Evolutionary conservation across 2,888 invertebrate species (phyloP).

Genomic region (Strigamia transsilvanica): DNA sequence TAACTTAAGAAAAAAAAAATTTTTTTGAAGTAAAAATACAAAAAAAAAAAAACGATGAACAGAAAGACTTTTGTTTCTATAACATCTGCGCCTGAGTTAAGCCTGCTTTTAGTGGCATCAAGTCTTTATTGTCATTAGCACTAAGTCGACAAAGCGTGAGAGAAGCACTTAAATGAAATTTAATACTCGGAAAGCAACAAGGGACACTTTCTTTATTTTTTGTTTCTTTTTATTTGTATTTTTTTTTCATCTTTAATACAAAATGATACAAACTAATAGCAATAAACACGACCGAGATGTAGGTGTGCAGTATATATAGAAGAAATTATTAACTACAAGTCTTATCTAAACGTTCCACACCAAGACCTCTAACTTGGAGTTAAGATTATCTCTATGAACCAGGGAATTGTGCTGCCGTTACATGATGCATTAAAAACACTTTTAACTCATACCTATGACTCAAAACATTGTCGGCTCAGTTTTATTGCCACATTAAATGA

Average conservation of each 20-base stretch:
- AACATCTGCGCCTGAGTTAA: constrained; percentile 1
- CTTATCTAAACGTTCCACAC: constrained; percentile 1
- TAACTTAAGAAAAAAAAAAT: too few relatives aligned
- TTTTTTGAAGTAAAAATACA: not conserved
- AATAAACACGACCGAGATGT: constrained; percentile 2
- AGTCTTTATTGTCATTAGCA: constrained; percentile 8
- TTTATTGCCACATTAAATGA: too few relatives aligned
- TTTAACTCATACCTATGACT: too few relatives aligned
- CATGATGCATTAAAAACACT: too few relatives aligned
- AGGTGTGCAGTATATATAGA: not conserved
- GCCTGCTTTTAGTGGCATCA: constrained; percentile 1
- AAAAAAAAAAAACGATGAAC: not conserved
- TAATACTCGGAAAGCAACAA: not conserved
- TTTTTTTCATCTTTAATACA: constrained; percentile 2
- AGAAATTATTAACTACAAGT: constrained; percentile 8
- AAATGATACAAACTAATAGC: constrained; percentile 8
- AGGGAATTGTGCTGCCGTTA: not conserved
- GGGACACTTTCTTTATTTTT: constrained; percentile 1
- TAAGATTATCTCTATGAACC: not conserved
- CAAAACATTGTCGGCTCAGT: too few relatives aligned
- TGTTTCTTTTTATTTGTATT: not conserved
- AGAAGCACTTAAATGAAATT: not conserved
- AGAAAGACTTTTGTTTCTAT: constrained; percentile 5
- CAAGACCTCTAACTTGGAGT: constrained; percentile 8
- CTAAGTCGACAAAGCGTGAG: constrained; percentile 8